Evolutionary conservation across 2,888 invertebrate genomes (phyloP), one percentile per base, ranked within the genome.

Genomic region (Drosophila greeni): DNA sequence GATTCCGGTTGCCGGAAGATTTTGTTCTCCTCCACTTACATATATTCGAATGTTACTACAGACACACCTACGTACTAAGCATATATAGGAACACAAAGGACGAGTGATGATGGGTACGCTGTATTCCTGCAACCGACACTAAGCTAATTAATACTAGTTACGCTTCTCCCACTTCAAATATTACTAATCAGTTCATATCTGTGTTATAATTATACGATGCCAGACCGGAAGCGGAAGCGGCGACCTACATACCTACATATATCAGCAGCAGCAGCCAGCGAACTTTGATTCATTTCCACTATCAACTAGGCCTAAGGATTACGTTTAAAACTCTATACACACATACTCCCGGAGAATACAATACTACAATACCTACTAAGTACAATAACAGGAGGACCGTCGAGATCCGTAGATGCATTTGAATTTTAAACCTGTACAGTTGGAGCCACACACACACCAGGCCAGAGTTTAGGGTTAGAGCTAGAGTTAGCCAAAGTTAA

Each of bases 181-280:
- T 54, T 74, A 78, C 75, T 78, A 82, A 53, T 80, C 66, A 72
- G 72, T 82, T 78, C 60, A 62, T 82, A 80, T 80, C 77, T 78
- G 83, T 78, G 77, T 77, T 78, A 78, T 82, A 76, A 70, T 76
- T 82, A 56, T 78, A 75, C 65, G 51, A 64, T 64, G 36, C 60
- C 3, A 29, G 9, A 8, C 14, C 45, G 36, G 18, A 29, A 45
- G 12, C 39, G 42, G 26, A 45, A 26, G 12, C 36, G 29, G 12
- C 29, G 3, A 23, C 18, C 8, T 18, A 18, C 12, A 33, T 29
- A 29, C 43, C 1, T 16, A 14, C 51, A 33, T 45, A 48, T 43
- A 45, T 54, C 55, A 54, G 29, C 12, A 16, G 43, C 45, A 29
- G 43, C 45, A 23, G 37, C 29, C 18, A 20, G 23, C 26, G n/a